Evolutionary conservation across 2,113 vertebrate genomes (phyloP).

Genomic region (Petrocephalus microphthalmus): DNA sequence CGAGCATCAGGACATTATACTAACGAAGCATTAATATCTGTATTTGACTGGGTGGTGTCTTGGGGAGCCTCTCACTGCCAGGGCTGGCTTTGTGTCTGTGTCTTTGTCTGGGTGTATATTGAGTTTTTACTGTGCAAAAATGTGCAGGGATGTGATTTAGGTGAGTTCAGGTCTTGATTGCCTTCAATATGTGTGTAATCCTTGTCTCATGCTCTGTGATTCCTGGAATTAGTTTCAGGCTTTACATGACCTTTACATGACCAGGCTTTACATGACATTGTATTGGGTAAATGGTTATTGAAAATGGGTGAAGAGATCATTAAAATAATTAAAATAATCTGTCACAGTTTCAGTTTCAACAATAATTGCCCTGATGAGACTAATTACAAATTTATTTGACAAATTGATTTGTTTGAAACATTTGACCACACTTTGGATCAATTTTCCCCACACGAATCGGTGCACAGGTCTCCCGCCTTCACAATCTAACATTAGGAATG

Average conservation of each 20-base stretch:
- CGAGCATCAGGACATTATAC: neutral
- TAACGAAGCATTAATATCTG: neutral
- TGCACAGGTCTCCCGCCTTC: neutral
- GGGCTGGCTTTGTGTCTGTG: neutral
- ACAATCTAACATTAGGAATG: neutral
- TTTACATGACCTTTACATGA: neutral
- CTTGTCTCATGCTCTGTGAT: neutral
- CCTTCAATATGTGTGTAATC: neutral
- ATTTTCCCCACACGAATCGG: neutral
- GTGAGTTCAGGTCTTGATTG: neutral
- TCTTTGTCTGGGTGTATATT: neutral
- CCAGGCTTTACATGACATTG: neutral
- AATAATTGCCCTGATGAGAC: slow-evolving; percentile 35
- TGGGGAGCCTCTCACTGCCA: neutral
- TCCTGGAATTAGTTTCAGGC: neutral
- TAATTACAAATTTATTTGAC: slow-evolving; percentile 34
- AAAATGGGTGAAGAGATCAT: neutral
- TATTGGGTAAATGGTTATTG: neutral
- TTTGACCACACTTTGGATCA: neutral
- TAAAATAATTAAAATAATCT: neutral
- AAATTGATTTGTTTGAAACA: slow-evolving; percentile 9
- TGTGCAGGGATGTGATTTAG: neutral
- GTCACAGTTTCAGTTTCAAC: neutral
- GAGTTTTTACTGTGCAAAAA: neutral
- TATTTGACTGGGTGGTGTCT: neutral